These are phyloP conservation scores for Capreolus pygargus DNA, from an alignment of 2,113 vertebrate genomes.

Conservation along the genomic window DNA sequence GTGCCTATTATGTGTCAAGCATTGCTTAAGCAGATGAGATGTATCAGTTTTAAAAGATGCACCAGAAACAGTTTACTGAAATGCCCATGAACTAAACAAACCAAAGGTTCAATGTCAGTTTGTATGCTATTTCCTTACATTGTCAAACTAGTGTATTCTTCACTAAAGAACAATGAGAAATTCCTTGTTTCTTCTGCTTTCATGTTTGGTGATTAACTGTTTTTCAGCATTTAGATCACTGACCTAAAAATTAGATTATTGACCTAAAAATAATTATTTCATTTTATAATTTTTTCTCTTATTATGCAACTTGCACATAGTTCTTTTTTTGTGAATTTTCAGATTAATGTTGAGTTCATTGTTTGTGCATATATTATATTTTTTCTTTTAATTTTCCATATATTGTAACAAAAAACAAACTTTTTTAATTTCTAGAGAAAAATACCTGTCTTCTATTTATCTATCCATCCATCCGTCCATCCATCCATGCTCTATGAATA, in stretches of 20 bases:
- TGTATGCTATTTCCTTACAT: not conserved
- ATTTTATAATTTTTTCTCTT: not conserved
- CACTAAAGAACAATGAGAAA: not conserved
- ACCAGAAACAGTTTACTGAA: not conserved
- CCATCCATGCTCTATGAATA: not conserved
- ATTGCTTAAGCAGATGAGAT: not conserved
- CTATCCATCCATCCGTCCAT: not conserved
- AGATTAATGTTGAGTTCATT: not conserved
- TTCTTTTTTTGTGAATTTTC: not conserved
- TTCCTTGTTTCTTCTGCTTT: not conserved
- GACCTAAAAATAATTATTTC: not conserved
- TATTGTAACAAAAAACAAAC: not conserved
- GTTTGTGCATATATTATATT: not conserved
- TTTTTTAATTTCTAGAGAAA: not conserved
- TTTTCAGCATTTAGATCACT: not conserved
- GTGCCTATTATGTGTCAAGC: rapidly evolving
- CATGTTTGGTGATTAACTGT: not conserved
- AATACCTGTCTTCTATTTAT: not conserved
- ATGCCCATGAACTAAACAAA: not conserved
- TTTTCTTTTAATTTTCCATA: not conserved
- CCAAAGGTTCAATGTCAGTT: not conserved
- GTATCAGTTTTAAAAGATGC: not conserved
- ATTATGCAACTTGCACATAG: not conserved
- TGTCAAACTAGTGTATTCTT: not conserved
- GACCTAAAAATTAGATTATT: not conserved